phyloP scores from a whole-genome alignment of 2,113 vertebrate species.

The Arizona elegans region DNA sequence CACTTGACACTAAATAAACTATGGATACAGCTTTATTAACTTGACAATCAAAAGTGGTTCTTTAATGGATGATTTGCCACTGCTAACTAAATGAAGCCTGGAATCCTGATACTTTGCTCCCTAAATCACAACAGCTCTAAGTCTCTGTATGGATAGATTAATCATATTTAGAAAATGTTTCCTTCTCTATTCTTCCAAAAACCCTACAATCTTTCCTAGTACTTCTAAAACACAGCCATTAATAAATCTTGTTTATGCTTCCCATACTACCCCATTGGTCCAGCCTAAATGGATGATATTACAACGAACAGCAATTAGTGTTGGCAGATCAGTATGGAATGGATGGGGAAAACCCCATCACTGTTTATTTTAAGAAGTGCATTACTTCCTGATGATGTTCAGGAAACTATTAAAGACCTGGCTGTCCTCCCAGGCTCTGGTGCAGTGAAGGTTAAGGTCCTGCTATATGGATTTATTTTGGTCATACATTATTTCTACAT shows the following conservation, averaged over 20 bases:
- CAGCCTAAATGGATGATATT: neutral
- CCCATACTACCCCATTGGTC: neutral
- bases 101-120: neutral
- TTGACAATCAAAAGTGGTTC: neutral
- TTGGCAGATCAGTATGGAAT: neutral
- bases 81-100: neutral
- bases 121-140: neutral
- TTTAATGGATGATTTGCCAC: neutral
- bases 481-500: neutral
- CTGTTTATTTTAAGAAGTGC: neutral
- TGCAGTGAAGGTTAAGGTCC: neutral
- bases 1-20: neutral
- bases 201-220: neutral
- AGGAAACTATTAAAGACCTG: neutral
- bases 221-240: neutral
- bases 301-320: neutral
- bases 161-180: neutral
- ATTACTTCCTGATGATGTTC: neutral
- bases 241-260: neutral
- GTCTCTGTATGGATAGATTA: neutral
- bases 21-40: neutral
- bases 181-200: neutral
- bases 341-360: neutral
- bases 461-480: neutral
- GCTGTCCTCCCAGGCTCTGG: neutral